Percentiles rank a stretch among this genome's conserved stretches.
Evolutionary conservation across 2,797 vertebrate species (phyloP).

Genomic region (Acanthurus leucopareius): DNA sequence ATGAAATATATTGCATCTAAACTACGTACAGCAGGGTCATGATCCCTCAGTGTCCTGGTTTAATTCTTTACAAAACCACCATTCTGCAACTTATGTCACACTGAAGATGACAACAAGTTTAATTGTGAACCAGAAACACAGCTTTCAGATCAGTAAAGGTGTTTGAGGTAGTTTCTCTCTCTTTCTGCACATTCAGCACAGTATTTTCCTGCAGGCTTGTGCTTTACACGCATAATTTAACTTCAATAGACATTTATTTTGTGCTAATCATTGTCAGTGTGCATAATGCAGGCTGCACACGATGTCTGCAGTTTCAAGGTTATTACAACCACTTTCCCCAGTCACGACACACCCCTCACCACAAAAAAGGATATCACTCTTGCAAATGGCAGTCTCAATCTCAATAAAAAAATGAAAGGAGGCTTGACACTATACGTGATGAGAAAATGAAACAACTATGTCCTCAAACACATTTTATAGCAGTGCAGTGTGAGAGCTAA

Average conservation of each 20-base stretch:
- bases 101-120: neutral
- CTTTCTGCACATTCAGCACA: slow-evolving; percentile 14
- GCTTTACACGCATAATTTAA: neutral
- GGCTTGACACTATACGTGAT: neutral
- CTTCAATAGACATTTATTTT: neutral
- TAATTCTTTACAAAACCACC: neutral
- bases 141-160: slow-evolving; percentile 1
- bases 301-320: neutral
- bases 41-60: neutral
- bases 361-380: neutral
- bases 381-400: neutral
- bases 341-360: neutral
- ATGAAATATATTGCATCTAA: neutral
- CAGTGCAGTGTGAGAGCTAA: neutral
- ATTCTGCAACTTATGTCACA: neutral
- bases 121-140: slow-evolving; percentile 2
- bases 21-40: neutral
- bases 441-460: neutral
- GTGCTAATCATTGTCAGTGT: neutral
- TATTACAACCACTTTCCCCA: neutral
- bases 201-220: neutral
- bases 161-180: slow-evolving; percentile 1
- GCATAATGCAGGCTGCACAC: neutral
- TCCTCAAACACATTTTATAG: neutral
- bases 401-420: neutral